Evolutionary conservation across 2,797 vertebrate genomes (phyloP), one percentile per base, ranked within the genome.

Genomic region (Rachycentron canadum): DNA sequence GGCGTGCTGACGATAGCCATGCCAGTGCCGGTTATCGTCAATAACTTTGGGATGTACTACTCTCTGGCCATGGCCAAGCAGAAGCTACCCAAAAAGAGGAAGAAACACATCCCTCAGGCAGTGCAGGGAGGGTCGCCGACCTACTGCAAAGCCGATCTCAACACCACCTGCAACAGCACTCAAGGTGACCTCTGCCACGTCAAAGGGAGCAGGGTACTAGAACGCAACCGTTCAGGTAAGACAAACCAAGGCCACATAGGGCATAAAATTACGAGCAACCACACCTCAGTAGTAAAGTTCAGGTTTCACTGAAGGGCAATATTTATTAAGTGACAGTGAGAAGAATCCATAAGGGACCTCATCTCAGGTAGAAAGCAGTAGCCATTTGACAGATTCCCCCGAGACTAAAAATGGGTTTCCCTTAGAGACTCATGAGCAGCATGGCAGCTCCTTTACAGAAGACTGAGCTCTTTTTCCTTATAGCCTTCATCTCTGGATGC

Each of bases 21-120:
- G 98, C 98, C 98, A 0, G 98, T 99, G 80, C 98, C 98, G 21
- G 98, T 99, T 79, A 99, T 99, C 53, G 98, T 99, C 86, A 99
- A 99, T 94, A 99, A 99, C 94, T 99, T 99, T 92, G 98, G 98
- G 90, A 99, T 99, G 98, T 99, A 99, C 94, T 99, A 99, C 92
- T 99, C 98, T 4, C 93, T 99, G 92, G 98, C 98, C 71, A 99
- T 99, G 98, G 98, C 98, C 77, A 99, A 99, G 92, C 98, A 99
- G 94, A 99, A 99, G 91, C 95, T 99, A 72, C 98, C 98, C 1
- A 97, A 97, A 81, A 99, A 98, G 92, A 94, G 97, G 83, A 99
- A 99, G 97, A 99, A 98, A 89, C 97, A 99, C 91, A 98, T 99
- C 80, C 97, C 98, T 78, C 97, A 97, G 90, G 94, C 88, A 68